Percentiles rank a stretch among this genome's conserved stretches.
These are phyloP conservation scores for Poeciliopsis turrubarensis DNA, from an alignment of 2,113 vertebrate species.

Conservation along the genomic window DNA sequence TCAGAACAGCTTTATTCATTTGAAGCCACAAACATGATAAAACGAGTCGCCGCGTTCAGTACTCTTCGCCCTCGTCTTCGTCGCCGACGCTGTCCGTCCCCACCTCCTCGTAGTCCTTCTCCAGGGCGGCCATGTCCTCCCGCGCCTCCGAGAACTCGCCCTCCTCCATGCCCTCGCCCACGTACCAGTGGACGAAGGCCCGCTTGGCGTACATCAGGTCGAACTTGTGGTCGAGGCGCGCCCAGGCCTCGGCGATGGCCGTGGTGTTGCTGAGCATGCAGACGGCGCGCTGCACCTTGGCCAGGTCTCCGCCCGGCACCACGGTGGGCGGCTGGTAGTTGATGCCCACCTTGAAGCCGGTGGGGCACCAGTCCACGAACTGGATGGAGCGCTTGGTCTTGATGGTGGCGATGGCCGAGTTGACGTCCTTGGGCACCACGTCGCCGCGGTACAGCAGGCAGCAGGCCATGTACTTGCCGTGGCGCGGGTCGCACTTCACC, in stretches of 20 bases:
- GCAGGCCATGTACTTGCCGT: conserved; percentile 90
- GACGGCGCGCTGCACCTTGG: conserved; percentile 85
- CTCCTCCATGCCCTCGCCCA: conserved; percentile 90
- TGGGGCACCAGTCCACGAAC: conserved; percentile 49
- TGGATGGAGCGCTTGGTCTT: conserved; percentile 84
- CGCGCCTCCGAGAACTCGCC: conserved; percentile 89
- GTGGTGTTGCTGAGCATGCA: conserved; percentile 91
- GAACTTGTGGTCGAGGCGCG: conserved; percentile 87
- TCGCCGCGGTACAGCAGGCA: conserved; percentile 86
- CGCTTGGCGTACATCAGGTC: conserved; percentile 89
- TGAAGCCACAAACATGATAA: neutral
- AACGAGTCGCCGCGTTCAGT: neutral
- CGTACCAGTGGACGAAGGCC: conserved; percentile 90
- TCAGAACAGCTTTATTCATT: neutral
- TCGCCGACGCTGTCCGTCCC: conserved; percentile 21
- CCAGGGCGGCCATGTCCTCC: conserved; percentile 87
- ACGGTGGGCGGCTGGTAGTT: conserved; percentile 34
- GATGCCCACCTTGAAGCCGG: conserved; percentile 20
- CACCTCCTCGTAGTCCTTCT: conserved; percentile 84
- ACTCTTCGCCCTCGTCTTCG: conserved; percentile 27
- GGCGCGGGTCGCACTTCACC: conserved; percentile 85
- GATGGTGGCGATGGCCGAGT: conserved; percentile 85
- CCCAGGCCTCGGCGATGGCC: conserved; percentile 87
- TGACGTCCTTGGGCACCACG: conserved; percentile 87
- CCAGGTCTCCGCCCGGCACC: conserved; percentile 85